Conservation (phyloP, 2,888 invertebrate genomes). For the Strigamia maritima region DNA sequence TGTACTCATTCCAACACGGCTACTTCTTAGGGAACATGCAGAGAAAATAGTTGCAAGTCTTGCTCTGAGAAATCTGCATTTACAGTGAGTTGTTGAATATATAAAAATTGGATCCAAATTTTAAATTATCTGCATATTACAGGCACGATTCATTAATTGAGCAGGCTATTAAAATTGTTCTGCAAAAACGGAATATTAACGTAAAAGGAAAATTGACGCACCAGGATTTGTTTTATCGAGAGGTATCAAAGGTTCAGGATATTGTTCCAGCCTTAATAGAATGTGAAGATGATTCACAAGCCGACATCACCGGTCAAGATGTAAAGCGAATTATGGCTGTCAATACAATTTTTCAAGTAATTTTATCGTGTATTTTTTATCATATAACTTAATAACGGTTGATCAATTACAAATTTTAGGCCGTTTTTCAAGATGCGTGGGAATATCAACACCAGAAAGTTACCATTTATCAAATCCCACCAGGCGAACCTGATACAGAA, state of each 20-base stretch:
- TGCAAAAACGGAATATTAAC: slow-evolving; percentile 50
- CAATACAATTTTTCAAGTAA: slow-evolving; percentile 61
- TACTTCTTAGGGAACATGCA: slow-evolving; percentile 67
- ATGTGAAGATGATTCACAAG: slow-evolving; percentile 60
- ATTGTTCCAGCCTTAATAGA: slow-evolving; percentile 64
- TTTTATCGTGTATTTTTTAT: slow-evolving; percentile 42
- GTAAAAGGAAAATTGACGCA: slow-evolving; percentile 59
- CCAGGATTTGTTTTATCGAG: slow-evolving; percentile 72
- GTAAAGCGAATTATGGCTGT: slow-evolving; percentile 59
- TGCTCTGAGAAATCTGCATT: slow-evolving; percentile 65
- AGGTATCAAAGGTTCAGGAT: slow-evolving; percentile 64
- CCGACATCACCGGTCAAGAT: slow-evolving; percentile 60
- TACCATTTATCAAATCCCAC: not conserved
- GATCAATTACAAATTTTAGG: slow-evolving; percentile 50
- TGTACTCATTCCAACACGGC: slow-evolving; percentile 58
- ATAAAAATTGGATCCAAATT: no score
- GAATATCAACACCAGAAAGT: slow-evolving; percentile 50
- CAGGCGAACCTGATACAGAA: slow-evolving; percentile 31
- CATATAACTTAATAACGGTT: slow-evolving; percentile 39
- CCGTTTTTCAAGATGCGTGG: slow-evolving; percentile 65
- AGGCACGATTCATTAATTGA: slow-evolving; percentile 53
- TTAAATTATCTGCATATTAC: slow-evolving; percentile 1
- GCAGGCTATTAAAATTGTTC: slow-evolving; percentile 59
- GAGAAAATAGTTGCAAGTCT: slow-evolving; percentile 76
- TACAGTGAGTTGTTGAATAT: slow-evolving; percentile 53